Conservation (phyloP, 2,888 invertebrate genomes). For the Amiota communis region DNA sequence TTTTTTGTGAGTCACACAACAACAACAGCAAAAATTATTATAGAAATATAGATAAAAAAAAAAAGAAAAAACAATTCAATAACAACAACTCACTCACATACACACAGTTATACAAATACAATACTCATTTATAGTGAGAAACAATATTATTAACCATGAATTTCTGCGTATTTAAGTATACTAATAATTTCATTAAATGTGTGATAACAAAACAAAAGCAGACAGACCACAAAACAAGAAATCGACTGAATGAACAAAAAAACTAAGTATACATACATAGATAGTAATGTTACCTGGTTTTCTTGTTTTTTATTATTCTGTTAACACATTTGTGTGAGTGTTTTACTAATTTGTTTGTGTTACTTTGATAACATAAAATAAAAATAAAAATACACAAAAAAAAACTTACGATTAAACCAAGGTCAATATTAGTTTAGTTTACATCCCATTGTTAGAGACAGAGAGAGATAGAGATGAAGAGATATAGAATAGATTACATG, state of each 20-base stretch:
- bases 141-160: background rate
- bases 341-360: slow-evolving; percentile 16
- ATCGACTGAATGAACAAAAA: background rate
- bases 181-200: slow-evolving; percentile 39
- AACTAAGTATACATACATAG: background rate
- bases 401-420: no score
- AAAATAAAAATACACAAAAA: no score
- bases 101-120: slow-evolving; percentile 19
- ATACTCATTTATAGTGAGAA: slow-evolving; percentile 32
- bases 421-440: no score
- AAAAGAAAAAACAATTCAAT: background rate
- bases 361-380: background rate
- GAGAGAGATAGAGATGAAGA: no score
- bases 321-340: slow-evolving; percentile 7
- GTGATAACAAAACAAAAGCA: slow-evolving; percentile 16
- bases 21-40: background rate
- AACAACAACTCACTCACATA: background rate
- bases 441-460: no score
- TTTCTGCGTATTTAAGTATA: slow-evolving; percentile 10
- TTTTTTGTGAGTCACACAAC: background rate
- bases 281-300: background rate
- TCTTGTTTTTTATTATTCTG: slow-evolving; percentile 1
- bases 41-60: background rate
- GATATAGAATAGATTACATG: no score
- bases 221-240: background rate